Conservation (phyloP, 1,140 invertebrate species). For the Ptiloglossa arizonensis region DNA sequence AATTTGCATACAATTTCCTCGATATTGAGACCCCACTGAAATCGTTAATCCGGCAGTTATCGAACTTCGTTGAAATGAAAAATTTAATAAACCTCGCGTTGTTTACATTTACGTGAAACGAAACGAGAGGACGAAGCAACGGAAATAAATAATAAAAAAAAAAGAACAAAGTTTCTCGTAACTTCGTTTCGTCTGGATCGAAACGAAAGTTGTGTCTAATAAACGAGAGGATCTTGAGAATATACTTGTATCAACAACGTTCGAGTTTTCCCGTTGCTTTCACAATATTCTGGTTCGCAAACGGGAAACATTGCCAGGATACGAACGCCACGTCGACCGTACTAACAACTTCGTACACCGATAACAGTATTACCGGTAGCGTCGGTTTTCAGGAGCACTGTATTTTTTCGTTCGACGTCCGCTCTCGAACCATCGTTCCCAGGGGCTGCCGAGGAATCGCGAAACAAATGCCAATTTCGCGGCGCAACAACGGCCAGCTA, state of each 20-base stretch:
- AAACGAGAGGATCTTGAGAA: neutral
- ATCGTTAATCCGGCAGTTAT: neutral
- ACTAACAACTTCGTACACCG: neutral
- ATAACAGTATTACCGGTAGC: neutral
- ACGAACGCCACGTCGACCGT: neutral
- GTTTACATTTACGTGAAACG: neutral
- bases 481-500: constrained; percentile 26
- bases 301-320: neutral
- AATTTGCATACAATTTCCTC: neutral
- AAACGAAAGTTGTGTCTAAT: too few relatives aligned
- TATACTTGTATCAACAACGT: neutral
- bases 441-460: constrained; percentile 37
- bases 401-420: constrained; percentile 29
- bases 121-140: too few relatives aligned
- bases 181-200: neutral
- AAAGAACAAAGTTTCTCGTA: too few relatives aligned
- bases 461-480: constrained; percentile 57
- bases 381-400: constrained; percentile 23
- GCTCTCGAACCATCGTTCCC: constrained; percentile 13
- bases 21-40: neutral
- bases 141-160: neutral
- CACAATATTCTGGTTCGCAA: neutral
- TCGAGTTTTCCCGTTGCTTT: neutral
- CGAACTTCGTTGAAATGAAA: neutral
- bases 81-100: neutral